Evolutionary conservation across 2,113 vertebrate genomes (phyloP), one percentile per base, ranked within the genome.

Genomic region (Lagenorhynchus albirostris): DNA sequence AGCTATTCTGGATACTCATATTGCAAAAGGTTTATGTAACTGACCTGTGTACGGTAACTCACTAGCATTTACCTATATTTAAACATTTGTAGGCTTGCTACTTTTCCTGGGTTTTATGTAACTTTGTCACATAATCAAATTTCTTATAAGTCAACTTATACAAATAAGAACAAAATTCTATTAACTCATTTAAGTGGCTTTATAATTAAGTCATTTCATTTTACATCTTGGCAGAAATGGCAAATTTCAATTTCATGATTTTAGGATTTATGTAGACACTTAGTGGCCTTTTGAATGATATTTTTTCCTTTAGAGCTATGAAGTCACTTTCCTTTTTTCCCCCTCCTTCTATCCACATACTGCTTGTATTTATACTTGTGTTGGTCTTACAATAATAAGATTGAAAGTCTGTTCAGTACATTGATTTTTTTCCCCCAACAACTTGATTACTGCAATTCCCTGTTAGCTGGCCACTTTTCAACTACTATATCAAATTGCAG

Each of bases 361-460:
- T 82, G 77, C 62, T 62, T 89, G 41, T 86, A 53, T 53, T 76
- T 98, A 97, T 89, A 74, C 13, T 92, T 68, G 74, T 77, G 77
- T 97, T 97, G 86, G 3, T 96, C 96, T 98, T 88, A 83, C 15
- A 18, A 18, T 58, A 97, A 91, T 94, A 97, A 96, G 79, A 97
- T 91, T 95, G 91, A 97, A 98, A 96, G 63, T 95, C 96, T 98
- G 65, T 65, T 94, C 80, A 55, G 82, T 67, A 68, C 93, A 97
- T 96, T 89, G 97, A 98, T 98, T 97, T 97, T 50, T 38, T 53
- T 6, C 4, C 10, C 21, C 33, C 77, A 97, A 86, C 85, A 97
- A 97, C 31, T 3, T 95, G 96, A 97, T 98, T 98, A 97, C 91
- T 98, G 71, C 29, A 73, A n/a, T 96, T 98, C 87, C 5, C 44